Evolutionary conservation across 1,140 invertebrate species (phyloP), one percentile per base, ranked within the genome.

Genomic region (Bombus superbus): DNA sequence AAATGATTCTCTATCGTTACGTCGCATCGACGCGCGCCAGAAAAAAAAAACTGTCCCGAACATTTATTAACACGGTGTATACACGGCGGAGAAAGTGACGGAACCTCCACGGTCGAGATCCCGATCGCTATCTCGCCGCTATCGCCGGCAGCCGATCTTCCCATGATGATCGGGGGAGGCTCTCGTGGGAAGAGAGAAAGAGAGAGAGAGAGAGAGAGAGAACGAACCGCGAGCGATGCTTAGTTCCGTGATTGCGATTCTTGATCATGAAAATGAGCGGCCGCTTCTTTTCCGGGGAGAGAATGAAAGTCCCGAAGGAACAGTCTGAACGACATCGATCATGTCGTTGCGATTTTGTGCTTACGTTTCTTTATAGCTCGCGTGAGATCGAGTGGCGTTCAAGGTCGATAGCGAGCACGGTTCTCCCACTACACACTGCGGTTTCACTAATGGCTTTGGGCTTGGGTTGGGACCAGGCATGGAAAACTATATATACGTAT

Each of bases 71-170:
- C 83, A 85, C 69, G 72, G 28, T 68, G 77, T 81, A 81, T 64
- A 89, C 88, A 93, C 89, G 87, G 88, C 84, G 83, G 93, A 94
- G 93, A 94, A 94, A 94, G 93, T 94, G 93, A 94, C 93, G 92
- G 93, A 93, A 94, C 93, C 92, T 68, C 66, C 53, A 86, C 79
- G 15, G 15, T 64, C 88, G 89, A 94, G 91, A 93, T 92, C 88
- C 93, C 92, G 93, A 94, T 94, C 90, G 86, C 86, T 93, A 94
- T 93, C 93, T 92, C 62, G 87, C 75, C 89, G 86, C 83, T 94
- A 94, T 94, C 93, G 88, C 88, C 86, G 80, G 71, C 91, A 77
- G 88, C 90, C 89, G 91, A 94, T 94, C 93, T 94, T 93, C 93
- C 88, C 92, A 92, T 90, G 87, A 88, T 69, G 80, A 91, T 69